Evolutionary conservation across 2,113 vertebrate species (phyloP).

Genomic region (Ciconia maguari): DNA sequence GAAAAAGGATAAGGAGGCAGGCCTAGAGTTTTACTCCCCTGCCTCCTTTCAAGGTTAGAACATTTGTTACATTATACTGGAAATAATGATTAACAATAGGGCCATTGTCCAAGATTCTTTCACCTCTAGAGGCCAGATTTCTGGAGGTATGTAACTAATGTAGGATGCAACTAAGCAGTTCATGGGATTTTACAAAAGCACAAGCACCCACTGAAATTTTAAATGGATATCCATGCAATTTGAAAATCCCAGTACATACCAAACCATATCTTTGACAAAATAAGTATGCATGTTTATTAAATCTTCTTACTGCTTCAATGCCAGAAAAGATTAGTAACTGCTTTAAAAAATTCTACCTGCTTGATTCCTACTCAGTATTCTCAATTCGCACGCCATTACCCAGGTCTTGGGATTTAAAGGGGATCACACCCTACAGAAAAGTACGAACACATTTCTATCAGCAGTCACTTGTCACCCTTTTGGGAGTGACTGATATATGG

Average conservation of each 20-base stretch:
- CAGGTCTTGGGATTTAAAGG: not conserved
- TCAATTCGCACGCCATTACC: not conserved
- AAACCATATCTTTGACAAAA: not conserved
- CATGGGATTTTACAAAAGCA: not conserved
- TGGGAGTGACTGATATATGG: not conserved
- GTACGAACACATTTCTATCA: not conserved
- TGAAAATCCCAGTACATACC: not conserved
- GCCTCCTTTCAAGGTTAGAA: constrained; percentile 34
- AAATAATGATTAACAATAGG: constrained; percentile 34
- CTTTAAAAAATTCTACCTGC: not conserved
- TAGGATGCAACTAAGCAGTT: not conserved
- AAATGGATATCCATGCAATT: not conserved
- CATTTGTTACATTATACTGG: not conserved
- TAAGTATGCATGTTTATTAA: not conserved
- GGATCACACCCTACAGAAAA: not conserved
- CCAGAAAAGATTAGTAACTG: not conserved
- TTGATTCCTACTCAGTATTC: not conserved
- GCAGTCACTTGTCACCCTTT: not conserved
- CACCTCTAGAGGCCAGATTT: not conserved
- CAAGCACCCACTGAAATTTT: not conserved
- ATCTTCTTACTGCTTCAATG: not conserved
- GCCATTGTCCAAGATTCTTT: constrained; percentile 31
- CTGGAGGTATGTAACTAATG: not conserved
- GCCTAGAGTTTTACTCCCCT: constrained; percentile 20
- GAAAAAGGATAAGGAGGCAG: constrained; percentile 50